These are phyloP conservation scores for Eupleurogrammus muticus DNA, from an alignment of 2,797 vertebrate species.

Conservation along the genomic window DNA sequence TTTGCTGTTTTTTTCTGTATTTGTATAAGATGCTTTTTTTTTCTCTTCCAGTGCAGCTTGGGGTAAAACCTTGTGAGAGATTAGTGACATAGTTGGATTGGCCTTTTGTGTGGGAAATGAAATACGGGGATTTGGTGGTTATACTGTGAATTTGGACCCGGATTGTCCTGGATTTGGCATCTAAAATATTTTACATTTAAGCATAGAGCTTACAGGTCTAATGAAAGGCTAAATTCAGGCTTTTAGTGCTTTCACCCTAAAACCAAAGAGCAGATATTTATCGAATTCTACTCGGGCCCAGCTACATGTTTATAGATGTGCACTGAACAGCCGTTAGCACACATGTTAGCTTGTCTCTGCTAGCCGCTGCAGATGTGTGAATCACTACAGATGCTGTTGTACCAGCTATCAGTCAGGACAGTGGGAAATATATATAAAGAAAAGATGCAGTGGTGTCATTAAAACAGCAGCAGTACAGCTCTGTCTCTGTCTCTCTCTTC, in stretches of 20 bases:
- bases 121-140: constrained; percentile 12
- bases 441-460: constrained; percentile 30
- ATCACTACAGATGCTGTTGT: neutral
- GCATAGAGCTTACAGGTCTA: constrained; percentile 11
- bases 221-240: constrained; percentile 24
- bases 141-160: constrained; percentile 10
- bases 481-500: neutral
- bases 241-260: constrained; percentile 14
- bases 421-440: neutral
- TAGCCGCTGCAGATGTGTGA: neutral
- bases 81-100: constrained; percentile 14
- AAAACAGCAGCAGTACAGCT: constrained; percentile 50
- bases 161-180: constrained; percentile 6
- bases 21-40: no score
- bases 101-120: constrained; percentile 9
- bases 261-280: constrained; percentile 30
- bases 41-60: neutral
- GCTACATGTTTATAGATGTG: constrained; percentile 23
- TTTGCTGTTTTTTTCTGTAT: no score
- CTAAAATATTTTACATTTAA: constrained; percentile 2
- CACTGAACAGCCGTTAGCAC: constrained; percentile 13
- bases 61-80: neutral
- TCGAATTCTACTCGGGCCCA: constrained; percentile 8
- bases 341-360: neutral
- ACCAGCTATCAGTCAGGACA: neutral